phyloP scores from a whole-genome alignment of 2,113 vertebrate genomes.

The Muntiacus reevesi region DNA sequence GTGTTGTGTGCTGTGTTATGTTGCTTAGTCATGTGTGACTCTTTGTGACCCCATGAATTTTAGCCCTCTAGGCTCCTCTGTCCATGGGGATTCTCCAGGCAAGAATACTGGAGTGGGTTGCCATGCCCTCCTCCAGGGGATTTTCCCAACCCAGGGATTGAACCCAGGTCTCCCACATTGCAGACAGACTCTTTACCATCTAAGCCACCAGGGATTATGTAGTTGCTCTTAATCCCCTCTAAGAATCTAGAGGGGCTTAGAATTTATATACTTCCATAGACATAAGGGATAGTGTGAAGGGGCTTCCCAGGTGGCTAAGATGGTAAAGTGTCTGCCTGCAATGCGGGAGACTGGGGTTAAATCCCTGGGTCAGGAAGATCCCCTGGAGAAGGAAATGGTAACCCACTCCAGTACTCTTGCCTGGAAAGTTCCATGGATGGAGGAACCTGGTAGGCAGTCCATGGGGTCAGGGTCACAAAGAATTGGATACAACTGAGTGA shows the following conservation, averaged over 20 bases:
- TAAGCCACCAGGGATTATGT: not conserved
- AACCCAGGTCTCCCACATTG: not conserved
- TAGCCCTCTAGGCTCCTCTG: not conserved
- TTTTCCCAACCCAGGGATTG: not conserved
- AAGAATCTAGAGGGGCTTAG: not conserved
- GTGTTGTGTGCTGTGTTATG: not conserved
- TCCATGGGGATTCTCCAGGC: not conserved
- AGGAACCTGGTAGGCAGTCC: not conserved
- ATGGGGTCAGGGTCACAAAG: not conserved
- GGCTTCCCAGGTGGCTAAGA: not conserved
- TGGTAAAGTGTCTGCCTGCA: not conserved
- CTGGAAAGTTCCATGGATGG: not conserved
- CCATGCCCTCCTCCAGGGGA: not conserved
- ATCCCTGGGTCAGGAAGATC: not conserved
- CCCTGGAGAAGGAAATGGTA: not conserved
- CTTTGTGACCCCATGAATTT: accelerated
- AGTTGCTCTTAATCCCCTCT: not conserved
- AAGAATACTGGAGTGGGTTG: not conserved
- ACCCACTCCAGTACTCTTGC: not conserved
- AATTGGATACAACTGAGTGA: not conserved
- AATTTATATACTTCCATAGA: not conserved
- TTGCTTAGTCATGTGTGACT: not conserved
- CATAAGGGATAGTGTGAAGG: not conserved
- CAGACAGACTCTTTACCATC: not conserved
- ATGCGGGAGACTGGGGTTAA: not conserved